A percentile compares a stretch with the other conserved stretches of the same genome.
Evolutionary conservation across 2,113 vertebrate species (phyloP).

Genomic region (Ammospiza caudacuta): DNA sequence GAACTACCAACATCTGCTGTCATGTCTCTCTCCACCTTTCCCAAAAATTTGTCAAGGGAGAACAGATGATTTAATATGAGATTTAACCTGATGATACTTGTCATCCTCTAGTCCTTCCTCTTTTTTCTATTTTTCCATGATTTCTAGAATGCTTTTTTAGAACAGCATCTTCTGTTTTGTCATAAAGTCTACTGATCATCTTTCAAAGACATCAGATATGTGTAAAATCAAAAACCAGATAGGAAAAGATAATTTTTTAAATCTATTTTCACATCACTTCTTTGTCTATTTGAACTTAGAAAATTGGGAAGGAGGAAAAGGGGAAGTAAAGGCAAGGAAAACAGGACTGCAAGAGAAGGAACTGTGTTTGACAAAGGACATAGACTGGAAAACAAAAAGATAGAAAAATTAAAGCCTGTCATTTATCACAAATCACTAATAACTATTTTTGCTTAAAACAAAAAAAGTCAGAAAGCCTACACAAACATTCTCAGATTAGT

Average conservation of each 20-base stretch:
- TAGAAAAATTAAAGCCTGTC: not conserved
- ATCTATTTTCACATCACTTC: not conserved
- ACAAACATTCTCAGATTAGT: not conserved
- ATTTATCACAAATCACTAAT: not conserved
- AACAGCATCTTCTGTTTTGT: not conserved
- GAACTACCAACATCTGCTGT: not conserved
- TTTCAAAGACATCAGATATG: not conserved
- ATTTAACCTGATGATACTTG: not conserved
- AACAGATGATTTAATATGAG: not conserved
- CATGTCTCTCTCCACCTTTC: fast-evolving
- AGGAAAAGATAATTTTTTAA: not conserved
- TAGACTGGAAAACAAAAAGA: not conserved
- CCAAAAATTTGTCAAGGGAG: not conserved
- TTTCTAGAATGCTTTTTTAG: not conserved
- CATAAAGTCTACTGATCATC: not conserved
- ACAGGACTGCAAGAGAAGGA: not conserved
- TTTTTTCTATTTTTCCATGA: not conserved
- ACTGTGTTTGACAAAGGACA: not conserved
- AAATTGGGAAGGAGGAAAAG: not conserved
- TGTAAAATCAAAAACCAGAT: not conserved
- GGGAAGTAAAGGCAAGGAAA: not conserved
- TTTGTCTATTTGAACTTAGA: not conserved
- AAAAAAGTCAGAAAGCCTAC: not conserved
- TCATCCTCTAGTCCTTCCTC: not conserved
- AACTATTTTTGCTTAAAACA: not conserved